Conservation (phyloP, 2,888 invertebrate species). For the Pedicia rivosa region DNA sequence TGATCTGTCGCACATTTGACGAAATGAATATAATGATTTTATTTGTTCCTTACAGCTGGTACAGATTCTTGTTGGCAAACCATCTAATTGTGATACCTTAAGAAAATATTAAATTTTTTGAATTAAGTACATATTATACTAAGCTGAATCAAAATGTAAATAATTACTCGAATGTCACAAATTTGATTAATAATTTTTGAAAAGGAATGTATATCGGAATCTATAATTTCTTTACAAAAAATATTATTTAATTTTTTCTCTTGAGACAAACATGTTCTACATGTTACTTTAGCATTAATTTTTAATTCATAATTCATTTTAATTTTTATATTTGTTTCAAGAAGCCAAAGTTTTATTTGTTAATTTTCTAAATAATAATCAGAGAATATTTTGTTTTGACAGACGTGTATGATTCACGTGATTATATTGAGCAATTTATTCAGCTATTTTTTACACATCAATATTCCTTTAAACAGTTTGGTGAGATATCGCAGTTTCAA, state of each 20-base stretch:
- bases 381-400: no score
- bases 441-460: no score
- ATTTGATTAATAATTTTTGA: background rate
- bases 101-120: background rate
- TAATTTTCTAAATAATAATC: no score
- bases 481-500: no score
- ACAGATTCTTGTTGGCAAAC: background rate
- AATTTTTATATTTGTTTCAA: no score
- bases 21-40: background rate
- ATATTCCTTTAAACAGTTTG: no score
- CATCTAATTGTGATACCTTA: background rate
- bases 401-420: no score
- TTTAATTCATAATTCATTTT: slow-evolving; percentile 1
- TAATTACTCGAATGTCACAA: background rate
- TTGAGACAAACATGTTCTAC: background rate
- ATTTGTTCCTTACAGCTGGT: background rate
- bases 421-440: no score
- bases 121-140: background rate
- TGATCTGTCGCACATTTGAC: background rate
- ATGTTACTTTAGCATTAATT: background rate
- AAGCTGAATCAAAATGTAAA: background rate
- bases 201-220: background rate
- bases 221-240: background rate
- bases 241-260: background rate
- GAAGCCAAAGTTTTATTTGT: no score